Evolutionary conservation across 2,797 vertebrate genomes (phyloP), one percentile per base, ranked within the genome.

Genomic region (Hypotaenidia philippensis): DNA sequence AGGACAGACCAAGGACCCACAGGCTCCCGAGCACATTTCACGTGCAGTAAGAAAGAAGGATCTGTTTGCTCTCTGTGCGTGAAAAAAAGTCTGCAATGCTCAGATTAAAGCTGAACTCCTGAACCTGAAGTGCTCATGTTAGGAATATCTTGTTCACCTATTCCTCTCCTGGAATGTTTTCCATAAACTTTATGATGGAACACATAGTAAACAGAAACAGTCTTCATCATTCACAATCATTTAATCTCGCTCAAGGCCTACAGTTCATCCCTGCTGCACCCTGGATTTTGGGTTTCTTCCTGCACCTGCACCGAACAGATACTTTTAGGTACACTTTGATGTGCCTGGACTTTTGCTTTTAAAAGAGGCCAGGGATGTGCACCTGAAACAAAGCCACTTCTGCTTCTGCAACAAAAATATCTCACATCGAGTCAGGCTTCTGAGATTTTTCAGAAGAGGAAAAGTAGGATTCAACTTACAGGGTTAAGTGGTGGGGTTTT

Each of bases 151-250:
- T 74, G 49, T 92, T 95, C 88, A 94, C 29, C 70, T 77, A 53
- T 84, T 45, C 75, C 68, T 94, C 44, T 84, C 49, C 70, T 89
- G 78, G 86, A 93, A 95, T 90, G 94, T 92, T 96, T 95, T 89
- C 90, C 60, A 95, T 95, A 94, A 92, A 95, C 56, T 94, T 94
- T 94, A 89, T 89, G 92, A 94, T 89, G 90, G 89, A 94, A 96
- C 92, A 95, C 89, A 13, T 93, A 93, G 92, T 96, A 96, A 96
- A 96, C 68, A 95, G 93, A 89, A 95, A 87, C 64, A 85, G 64
- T 61, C 60, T 83, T 89, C 79, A 50, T 82, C 41, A 64, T 93
- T 92, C 90, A 80, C 29, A 55, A 75, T 56, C 56, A 90, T 85
- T 87, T 91, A 83, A 66, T 87, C 57, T 41, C 68, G 68, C 70